Conservation (phyloP, 1,140 invertebrate genomes). For the Drosophila grimshawi region DNA sequence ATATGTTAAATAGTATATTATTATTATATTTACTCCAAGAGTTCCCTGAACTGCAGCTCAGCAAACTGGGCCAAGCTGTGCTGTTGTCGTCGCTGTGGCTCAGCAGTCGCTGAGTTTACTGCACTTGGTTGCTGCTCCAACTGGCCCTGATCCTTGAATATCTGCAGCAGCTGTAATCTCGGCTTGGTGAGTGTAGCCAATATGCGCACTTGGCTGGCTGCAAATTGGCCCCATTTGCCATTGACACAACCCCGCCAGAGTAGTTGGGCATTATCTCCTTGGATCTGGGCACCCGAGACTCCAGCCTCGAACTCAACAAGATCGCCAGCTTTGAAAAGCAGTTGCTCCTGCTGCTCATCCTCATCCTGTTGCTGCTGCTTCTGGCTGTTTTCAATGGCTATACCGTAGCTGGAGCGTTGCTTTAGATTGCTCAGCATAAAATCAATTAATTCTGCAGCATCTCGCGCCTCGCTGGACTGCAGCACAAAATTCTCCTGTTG, state of each 20-base stretch:
- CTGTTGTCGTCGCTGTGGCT: conserved; percentile 88
- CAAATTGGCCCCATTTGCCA: conserved; percentile 92
- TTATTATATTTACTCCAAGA: conserved; percentile 54
- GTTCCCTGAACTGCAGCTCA: conserved; percentile 91
- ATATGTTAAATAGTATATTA: neutral
- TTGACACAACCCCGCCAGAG: conserved; percentile 91
- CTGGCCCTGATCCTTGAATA: conserved; percentile 86
- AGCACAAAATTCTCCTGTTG: conserved; percentile 96
- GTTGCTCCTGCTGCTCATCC: conserved; percentile 55
- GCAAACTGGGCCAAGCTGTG: conserved; percentile 94
- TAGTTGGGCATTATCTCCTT: conserved; percentile 86
- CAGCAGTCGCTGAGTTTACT: conserved; percentile 81
- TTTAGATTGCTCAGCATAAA: conserved; percentile 95
- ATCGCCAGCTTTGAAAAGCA: conserved; percentile 92
- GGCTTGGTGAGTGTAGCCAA: conserved; percentile 93
- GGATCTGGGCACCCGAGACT: conserved; percentile 88
- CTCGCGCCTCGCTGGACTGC: conserved; percentile 94
- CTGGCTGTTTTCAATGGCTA: conserved; percentile 86
- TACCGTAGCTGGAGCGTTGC: conserved; percentile 92
- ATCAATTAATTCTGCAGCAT: conserved; percentile 92
- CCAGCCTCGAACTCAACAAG: conserved; percentile 92
- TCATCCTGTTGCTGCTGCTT: neutral
- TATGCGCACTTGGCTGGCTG: conserved; percentile 94
- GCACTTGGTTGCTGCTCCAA: conserved; percentile 41
- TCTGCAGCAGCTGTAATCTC: conserved; percentile 86